Percentiles rank a stretch among this genome's conserved stretches.
Evolutionary conservation across 2,888 invertebrate species (phyloP).

Genomic region (Cosmorhoe ocellata): DNA sequence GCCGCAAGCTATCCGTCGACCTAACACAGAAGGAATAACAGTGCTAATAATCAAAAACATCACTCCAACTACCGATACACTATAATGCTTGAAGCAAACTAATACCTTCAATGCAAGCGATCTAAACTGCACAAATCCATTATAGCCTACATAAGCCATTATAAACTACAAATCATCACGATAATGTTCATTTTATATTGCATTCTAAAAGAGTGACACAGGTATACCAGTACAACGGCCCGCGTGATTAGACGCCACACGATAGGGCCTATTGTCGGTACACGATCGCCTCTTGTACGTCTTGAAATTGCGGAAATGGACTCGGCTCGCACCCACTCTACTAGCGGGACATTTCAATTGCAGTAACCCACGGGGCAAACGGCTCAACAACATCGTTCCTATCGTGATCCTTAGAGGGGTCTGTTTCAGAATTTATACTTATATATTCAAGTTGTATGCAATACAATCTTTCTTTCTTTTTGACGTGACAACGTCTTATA

Average conservation of each 20-base stretch:
- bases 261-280: slow-evolving; percentile 80
- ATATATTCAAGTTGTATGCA: background rate
- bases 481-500: too few species aligned
- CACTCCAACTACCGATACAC: background rate
- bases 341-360: slow-evolving; percentile 80
- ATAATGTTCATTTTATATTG: background rate
- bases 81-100: too few species aligned
- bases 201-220: slow-evolving; percentile 5
- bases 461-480: too few species aligned
- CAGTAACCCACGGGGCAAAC: slow-evolving; percentile 63
- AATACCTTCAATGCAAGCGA: too few species aligned
- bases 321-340: slow-evolving; percentile 71
- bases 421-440: slow-evolving; percentile 5
- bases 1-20: slow-evolving; percentile 65
- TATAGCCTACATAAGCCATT: too few species aligned
- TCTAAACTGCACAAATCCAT: too few species aligned
- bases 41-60: background rate
- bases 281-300: slow-evolving; percentile 78
- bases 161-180: too few species aligned
- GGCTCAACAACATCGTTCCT: slow-evolving; percentile 33
- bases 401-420: slow-evolving; percentile 28
- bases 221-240: slow-evolving; percentile 61
- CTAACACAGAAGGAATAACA: slow-evolving; percentile 44
- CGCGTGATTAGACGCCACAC: slow-evolving; percentile 80
- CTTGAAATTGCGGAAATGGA: slow-evolving; percentile 81